These are phyloP conservation scores for Sympetrum striolatum DNA, from an alignment of 2,888 invertebrate species.

Conservation along the genomic window DNA sequence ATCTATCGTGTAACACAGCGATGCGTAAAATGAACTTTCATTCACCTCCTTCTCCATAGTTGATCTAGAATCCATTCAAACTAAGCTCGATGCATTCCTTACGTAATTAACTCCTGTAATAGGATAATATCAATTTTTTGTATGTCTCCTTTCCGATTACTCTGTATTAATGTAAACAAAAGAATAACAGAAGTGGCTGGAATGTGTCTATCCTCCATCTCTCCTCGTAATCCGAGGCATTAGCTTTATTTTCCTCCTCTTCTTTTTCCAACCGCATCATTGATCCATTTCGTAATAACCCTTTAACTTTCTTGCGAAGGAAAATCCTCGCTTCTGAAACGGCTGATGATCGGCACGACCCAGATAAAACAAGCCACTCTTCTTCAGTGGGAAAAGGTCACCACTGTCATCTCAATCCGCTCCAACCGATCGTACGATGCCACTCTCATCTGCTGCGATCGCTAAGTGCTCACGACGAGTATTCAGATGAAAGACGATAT, in stretches of 20 bases:
- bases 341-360: background rate
- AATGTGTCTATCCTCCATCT: background rate
- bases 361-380: background rate
- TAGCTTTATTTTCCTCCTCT: background rate
- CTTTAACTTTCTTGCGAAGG: background rate
- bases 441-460: background rate
- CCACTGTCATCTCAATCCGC: background rate
- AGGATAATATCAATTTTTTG: too few species aligned
- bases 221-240: background rate
- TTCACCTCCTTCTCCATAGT: too few species aligned
- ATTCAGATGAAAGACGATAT: too few species aligned
- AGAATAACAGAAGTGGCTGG: too few species aligned
- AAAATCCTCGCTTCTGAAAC: background rate
- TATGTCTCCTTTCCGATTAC: too few species aligned
- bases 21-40: too few species aligned
- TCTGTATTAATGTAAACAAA: too few species aligned
- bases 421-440: background rate
- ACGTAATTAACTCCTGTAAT: too few species aligned
- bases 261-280: background rate
- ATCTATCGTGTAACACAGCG: too few species aligned
- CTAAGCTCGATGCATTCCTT: too few species aligned
- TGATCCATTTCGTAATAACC: background rate
- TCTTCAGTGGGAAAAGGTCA: background rate
- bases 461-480: too few species aligned
- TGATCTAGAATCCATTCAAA: too few species aligned